phyloP scores from a whole-genome alignment of 2,113 vertebrate species.

The Gadus chalcogrammus region DNA sequence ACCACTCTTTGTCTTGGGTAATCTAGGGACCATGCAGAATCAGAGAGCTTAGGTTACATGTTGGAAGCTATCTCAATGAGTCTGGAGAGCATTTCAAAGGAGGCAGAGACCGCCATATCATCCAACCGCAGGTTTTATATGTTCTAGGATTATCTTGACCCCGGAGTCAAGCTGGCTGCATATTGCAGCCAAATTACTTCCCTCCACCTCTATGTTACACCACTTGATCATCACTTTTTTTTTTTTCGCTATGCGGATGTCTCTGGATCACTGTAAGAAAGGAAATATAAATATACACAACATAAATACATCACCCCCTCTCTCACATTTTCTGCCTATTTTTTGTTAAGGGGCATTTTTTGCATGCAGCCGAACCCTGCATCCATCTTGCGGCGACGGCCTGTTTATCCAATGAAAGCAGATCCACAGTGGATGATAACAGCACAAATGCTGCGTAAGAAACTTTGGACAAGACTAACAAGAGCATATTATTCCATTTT shows the following conservation, averaged over 20 bases:
- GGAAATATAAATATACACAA: no score
- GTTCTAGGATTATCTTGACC: constrained; percentile 67
- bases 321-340: no score
- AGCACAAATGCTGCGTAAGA: no score
- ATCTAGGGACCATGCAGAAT: constrained; percentile 68
- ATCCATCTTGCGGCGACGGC: no score
- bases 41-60: constrained; percentile 70
- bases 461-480: no score
- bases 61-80: constrained; percentile 66
- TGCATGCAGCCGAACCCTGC: no score
- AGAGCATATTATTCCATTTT: not conserved
- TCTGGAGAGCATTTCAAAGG: constrained; percentile 71
- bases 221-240: constrained; percentile 16
- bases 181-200: constrained; percentile 50
- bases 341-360: no score
- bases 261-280: no score
- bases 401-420: no score
- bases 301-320: no score
- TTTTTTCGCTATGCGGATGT: no score
- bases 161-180: constrained; percentile 60
- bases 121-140: constrained; percentile 50
- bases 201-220: constrained; percentile 40
- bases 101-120: constrained; percentile 58
- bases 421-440: no score
- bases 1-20: constrained; percentile 67